phyloP scores from a whole-genome alignment of 2,113 vertebrate species.

The Paracyprichromis sp. region DNA sequence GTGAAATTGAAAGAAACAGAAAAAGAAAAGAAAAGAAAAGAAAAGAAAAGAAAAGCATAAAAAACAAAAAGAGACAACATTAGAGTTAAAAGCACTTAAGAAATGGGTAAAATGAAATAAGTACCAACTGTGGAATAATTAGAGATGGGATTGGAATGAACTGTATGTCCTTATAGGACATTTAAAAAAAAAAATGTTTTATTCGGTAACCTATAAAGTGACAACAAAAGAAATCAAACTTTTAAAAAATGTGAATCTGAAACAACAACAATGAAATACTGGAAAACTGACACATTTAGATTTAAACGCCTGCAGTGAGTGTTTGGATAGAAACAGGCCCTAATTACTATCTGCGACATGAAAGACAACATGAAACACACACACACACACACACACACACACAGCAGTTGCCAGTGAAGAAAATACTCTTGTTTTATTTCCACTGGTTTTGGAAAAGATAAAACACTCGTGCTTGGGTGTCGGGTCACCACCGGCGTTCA shows the following conservation, averaged over 20 bases:
- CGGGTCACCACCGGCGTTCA: slow-evolving; percentile 2
- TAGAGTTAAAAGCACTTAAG: not conserved
- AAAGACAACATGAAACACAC: not conserved
- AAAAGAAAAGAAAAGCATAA: not conserved
- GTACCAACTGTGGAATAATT: not conserved
- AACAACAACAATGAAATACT: not conserved
- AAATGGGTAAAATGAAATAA: not conserved
- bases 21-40: not conserved
- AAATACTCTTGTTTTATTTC: slow-evolving; percentile 7
- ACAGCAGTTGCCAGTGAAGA: not conserved
- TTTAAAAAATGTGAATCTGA: not conserved
- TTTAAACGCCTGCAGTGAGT: not conserved
- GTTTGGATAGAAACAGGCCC: not conserved
- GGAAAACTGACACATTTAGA: not conserved
- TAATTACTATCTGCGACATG: not conserved
- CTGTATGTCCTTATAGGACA: not conserved
- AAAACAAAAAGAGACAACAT: not conserved
- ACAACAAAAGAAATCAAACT: not conserved
- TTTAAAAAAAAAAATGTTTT: not conserved
- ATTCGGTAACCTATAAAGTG: not conserved
- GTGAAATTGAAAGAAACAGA: not conserved
- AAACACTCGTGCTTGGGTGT: not conserved
- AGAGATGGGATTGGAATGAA: not conserved
- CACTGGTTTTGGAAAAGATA: slow-evolving; percentile 23
- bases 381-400: not conserved